These are phyloP conservation scores for Andrena cerasifolii DNA, from an alignment of 1,140 invertebrate genomes.

Conservation along the genomic window DNA sequence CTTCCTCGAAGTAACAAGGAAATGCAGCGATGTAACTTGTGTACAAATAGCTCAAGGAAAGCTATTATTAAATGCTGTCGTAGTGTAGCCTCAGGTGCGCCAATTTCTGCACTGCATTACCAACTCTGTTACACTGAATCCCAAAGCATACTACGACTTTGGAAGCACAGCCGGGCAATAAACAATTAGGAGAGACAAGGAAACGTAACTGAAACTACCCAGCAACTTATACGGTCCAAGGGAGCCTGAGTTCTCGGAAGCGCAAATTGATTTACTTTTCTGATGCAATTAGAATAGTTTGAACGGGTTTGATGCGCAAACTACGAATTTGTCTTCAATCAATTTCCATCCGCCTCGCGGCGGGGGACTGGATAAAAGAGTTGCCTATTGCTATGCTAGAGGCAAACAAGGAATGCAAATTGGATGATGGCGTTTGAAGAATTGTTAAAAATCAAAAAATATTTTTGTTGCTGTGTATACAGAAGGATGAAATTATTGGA, in stretches of 20 bases:
- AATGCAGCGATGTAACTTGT: constrained; percentile 13
- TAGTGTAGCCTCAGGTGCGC: constrained; percentile 35
- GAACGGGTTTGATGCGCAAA: constrained; percentile 5
- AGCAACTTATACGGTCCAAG: constrained; percentile 12
- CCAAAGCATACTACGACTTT: constrained; percentile 37
- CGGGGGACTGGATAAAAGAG: background rate
- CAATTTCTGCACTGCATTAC: constrained; percentile 30
- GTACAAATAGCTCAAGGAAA: constrained; percentile 19
- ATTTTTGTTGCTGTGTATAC: too few species aligned
- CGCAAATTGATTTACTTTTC: constrained; percentile 25
- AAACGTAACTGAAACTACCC: constrained; percentile 43
- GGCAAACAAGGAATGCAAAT: too few species aligned
- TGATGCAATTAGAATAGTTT: constrained; percentile 1
- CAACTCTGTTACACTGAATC: constrained; percentile 43
- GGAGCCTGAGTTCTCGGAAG: constrained; percentile 5
- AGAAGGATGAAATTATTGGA: too few species aligned
- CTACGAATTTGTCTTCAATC: background rate
- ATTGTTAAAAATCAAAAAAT: too few species aligned
- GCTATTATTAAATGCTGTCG: constrained; percentile 28
- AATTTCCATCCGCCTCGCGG: too few species aligned
- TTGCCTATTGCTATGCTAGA: too few species aligned
- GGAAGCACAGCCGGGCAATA: constrained; percentile 32
- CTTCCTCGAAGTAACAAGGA: background rate
- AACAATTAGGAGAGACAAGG: constrained; percentile 46
- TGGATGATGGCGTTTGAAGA: too few species aligned